Evolutionary conservation across 2,797 vertebrate genomes (phyloP).

Genomic region (Myotis pilosus): DNA sequence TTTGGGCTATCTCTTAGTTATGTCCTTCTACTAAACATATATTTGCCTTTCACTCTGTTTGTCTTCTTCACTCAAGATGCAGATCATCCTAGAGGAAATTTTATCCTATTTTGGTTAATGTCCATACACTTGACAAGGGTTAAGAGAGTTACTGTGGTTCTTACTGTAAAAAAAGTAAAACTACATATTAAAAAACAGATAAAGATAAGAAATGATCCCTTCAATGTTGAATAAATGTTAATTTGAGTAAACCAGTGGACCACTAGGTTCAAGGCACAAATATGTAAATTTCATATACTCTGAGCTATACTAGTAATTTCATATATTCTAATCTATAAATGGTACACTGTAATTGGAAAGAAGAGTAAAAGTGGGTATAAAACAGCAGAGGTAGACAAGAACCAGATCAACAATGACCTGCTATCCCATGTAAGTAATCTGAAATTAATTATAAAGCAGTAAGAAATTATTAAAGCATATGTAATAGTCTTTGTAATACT

Average conservation of each 20-base stretch:
- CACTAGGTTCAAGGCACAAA: background rate
- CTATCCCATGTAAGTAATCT: background rate
- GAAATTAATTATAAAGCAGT: conserved; percentile 25
- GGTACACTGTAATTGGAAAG: background rate
- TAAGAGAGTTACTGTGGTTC: background rate
- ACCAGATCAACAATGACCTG: background rate
- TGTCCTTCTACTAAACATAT: background rate
- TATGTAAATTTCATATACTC: background rate
- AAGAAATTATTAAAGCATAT: background rate
- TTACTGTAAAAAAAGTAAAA: background rate
- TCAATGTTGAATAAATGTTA: background rate
- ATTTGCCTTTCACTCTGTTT: background rate
- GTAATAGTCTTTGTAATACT: no score
- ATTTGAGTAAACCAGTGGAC: background rate
- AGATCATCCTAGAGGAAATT: background rate
- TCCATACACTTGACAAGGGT: background rate
- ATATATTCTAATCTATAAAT: background rate
- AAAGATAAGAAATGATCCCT: background rate
- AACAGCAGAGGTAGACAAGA: background rate
- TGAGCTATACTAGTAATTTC: background rate
- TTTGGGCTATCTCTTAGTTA: background rate
- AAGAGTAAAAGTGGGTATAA: background rate
- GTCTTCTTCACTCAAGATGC: background rate
- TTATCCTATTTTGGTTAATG: background rate
- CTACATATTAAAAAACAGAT: background rate